These are phyloP conservation scores for Philaethria dido DNA, from an alignment of 2,888 invertebrate genomes.

Conservation along the genomic window DNA sequence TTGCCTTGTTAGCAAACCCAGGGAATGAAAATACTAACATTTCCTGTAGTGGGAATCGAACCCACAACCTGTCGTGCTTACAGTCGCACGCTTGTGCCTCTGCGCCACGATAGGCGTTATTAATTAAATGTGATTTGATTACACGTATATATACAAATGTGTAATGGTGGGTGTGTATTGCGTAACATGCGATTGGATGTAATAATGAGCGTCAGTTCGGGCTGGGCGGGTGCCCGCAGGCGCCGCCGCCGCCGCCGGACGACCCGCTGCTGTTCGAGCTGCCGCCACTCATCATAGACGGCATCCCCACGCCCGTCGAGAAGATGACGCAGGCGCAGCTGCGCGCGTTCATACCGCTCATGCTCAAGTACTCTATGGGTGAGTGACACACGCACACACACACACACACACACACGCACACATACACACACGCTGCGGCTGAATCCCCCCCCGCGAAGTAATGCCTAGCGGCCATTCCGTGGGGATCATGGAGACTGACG, in stretches of 20 bases:
- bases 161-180: no score
- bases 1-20: no score
- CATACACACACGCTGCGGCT: neutral
- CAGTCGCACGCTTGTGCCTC: no score
- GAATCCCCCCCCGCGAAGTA: no score
- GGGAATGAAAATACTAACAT: no score
- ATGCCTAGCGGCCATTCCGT: no score
- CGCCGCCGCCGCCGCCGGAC: conserved; percentile 86
- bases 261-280: conserved; percentile 97
- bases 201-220: conserved; percentile 81
- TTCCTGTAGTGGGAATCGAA: no score
- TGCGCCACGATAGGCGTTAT: no score
- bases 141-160: no score
- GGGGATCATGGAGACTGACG: no score
- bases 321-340: conserved; percentile 99
- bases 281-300: conserved; percentile 98
- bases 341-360: conserved; percentile 97
- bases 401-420: neutral
- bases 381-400: conserved; percentile 47
- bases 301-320: conserved; percentile 98
- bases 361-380: conserved; percentile 98
- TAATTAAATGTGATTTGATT: no score
- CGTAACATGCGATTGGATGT: conserved; percentile 20
- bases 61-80: no score
- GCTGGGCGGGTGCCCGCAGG: conserved; percentile 74